Conservation (phyloP, 64 coral and sea anemone genomes). For the Montipora cactus region DNA sequence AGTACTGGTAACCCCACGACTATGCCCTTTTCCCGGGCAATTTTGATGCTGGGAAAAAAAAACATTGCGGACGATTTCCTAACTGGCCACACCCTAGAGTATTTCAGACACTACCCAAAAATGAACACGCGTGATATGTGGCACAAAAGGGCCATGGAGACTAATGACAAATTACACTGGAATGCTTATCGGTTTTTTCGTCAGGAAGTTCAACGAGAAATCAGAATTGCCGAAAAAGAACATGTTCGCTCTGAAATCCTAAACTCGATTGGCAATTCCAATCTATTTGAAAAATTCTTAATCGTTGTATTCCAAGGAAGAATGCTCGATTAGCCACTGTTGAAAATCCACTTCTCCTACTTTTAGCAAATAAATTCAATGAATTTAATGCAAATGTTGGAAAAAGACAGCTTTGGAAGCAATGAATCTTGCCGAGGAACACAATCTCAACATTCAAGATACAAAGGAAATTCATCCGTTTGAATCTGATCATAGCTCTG, state of each 20-base stretch:
- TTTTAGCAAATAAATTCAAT: too few species aligned
- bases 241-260: slow-evolving; percentile 39
- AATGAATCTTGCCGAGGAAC: neutral
- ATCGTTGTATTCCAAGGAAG: slow-evolving; percentile 47
- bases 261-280: slow-evolving; percentile 55
- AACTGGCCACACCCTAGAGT: too few species aligned
- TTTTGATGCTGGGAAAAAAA: too few species aligned
- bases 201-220: slow-evolving; percentile 73
- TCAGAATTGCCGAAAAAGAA: slow-evolving; percentile 59
- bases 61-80: too few species aligned
- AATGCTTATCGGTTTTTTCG: slow-evolving; percentile 69
- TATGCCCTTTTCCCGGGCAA: too few species aligned
- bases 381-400: neutral
- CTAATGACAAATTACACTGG: slow-evolving; percentile 26
- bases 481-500: too few species aligned
- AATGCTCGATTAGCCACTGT: neutral
- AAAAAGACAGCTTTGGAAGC: too few species aligned
- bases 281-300: slow-evolving; percentile 59
- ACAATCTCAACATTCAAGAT: too few species aligned
- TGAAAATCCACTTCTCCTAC: too few species aligned
- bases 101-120: too few species aligned
- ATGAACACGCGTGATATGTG: slow-evolving; percentile 56
- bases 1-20: too few species aligned
- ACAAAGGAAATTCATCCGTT: too few species aligned
- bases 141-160: slow-evolving; percentile 48